Percentiles rank a stretch among this genome's conserved stretches.
Evolutionary conservation across 2,888 invertebrate genomes (phyloP).

Genomic region (Pomacea canaliculata): DNA sequence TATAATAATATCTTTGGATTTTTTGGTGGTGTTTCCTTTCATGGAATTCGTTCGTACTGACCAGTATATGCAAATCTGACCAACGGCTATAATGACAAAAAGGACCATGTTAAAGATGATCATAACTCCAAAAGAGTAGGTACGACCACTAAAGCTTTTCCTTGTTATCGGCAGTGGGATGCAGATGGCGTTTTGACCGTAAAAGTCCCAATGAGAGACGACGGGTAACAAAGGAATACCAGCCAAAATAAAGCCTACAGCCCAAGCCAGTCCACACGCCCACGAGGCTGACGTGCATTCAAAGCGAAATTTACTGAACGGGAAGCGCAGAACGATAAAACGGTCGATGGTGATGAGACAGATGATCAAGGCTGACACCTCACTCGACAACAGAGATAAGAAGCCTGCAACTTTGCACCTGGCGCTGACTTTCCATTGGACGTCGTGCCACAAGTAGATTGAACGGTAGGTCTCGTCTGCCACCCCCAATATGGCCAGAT

Average conservation of each 20-base stretch:
- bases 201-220: constrained; percentile 47
- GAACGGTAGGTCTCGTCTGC: constrained; percentile 44
- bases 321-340: constrained; percentile 75
- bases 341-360: constrained; percentile 77
- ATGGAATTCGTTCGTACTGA: too few species aligned
- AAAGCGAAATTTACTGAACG: constrained; percentile 55
- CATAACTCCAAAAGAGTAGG: too few species aligned
- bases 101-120: too few species aligned
- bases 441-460: constrained; percentile 43
- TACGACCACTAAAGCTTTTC: too few species aligned
- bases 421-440: constrained; percentile 41
- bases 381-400: constrained; percentile 71
- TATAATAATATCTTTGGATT: too few species aligned
- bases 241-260: constrained; percentile 49
- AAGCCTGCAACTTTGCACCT: constrained; percentile 46
- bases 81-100: too few species aligned
- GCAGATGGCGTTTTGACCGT: constrained; percentile 60
- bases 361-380: constrained; percentile 76
- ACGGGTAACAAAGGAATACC: constrained; percentile 56
- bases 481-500: constrained; percentile 41
- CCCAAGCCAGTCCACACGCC: constrained; percentile 50
- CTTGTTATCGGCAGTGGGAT: constrained; percentile 41
- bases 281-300: constrained; percentile 42
- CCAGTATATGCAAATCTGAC: too few species aligned
- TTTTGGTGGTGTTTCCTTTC: too few species aligned